Evolutionary conservation across 2,888 invertebrate genomes (phyloP).

Genomic region (Trypoxylon attenuatum): DNA sequence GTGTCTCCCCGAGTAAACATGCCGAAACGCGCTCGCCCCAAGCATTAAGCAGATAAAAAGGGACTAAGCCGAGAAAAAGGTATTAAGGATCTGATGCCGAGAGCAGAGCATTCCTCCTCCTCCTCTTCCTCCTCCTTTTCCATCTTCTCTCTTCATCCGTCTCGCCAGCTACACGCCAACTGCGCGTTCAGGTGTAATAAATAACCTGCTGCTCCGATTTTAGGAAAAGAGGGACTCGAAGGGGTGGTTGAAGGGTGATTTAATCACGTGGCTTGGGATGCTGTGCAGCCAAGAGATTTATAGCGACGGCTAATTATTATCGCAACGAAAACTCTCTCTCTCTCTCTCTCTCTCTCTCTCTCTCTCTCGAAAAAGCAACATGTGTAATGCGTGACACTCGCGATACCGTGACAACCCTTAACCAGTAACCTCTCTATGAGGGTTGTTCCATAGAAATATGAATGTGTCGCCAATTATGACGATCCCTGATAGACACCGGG

Average conservation of each 20-base stretch:
- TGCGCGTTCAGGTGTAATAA: too few relatives aligned
- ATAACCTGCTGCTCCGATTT: too few relatives aligned
- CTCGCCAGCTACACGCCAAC: too few relatives aligned
- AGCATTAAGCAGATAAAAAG: slow-evolving; percentile 14
- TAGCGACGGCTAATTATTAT: slow-evolving; percentile 64
- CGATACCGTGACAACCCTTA: slow-evolving; percentile 1
- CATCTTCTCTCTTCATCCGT: too few relatives aligned
- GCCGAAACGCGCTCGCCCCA: slow-evolving; percentile 16
- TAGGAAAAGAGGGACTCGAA: too few relatives aligned
- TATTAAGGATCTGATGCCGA: too few relatives aligned
- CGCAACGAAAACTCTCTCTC: slow-evolving; percentile 37
- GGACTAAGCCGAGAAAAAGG: slow-evolving; percentile 1
- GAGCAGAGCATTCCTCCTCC: too few relatives aligned
- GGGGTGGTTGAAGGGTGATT: slow-evolving; percentile 1
- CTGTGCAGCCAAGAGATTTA: slow-evolving; percentile 56
- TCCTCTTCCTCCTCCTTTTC: background rate
- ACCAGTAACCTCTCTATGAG: slow-evolving; percentile 16
- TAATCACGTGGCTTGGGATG: slow-evolving; percentile 7
- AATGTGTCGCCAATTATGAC: slow-evolving; percentile 64
- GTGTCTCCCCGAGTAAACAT: slow-evolving; percentile 21
- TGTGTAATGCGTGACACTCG: slow-evolving; percentile 53
- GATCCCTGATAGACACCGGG: slow-evolving; percentile 57
- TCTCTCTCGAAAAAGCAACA: slow-evolving; percentile 49
- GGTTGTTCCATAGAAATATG: slow-evolving; percentile 39
- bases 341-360: too few relatives aligned